Evolutionary conservation across 2,888 invertebrate species (phyloP), one percentile per base, ranked within the genome.

Genomic region (Lordiphosa fenestrarum): DNA sequence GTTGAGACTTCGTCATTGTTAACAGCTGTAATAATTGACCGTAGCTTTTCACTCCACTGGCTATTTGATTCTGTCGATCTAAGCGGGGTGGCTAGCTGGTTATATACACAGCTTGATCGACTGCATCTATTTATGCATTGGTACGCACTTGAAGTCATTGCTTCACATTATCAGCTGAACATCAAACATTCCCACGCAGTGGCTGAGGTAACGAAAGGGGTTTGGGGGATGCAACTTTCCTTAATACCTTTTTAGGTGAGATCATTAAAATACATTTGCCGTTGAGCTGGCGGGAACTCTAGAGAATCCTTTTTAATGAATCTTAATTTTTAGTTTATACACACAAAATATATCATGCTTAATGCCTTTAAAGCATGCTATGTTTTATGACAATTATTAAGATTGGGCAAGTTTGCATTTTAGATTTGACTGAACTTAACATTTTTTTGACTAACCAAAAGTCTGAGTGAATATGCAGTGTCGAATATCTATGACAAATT

Each of bases 1-100:
- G 10, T 30, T 15, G 46, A n/a, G 9, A 39, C 25, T 55, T 55
- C 10, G 10, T 10, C 30, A 21, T 37, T 51, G 25, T 30, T 33
- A 55, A 59, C 58, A 69, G 71, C 65, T 80, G 41, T 46, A 55
- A 53, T 59, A 21, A 21, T 15, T 61, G 21, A 25, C n/a, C 41
- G 52, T 19, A 67, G 54, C 47, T 41, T 35, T 47, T 38, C 19
- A 15, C 47, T 42, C 47, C 19, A 62, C 46, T 30, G 50, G 41
- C 64, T 49, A 56, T 49, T 57, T 58, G 39, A 81, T 57, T 77
- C 63, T 81, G 77, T 53, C 64, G 54, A 7, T 19, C 44, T 38
- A 3, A 35, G 44, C 41, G 33, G 41, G 10, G 13, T 37, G n/a
- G 13, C 48, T 36, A 9, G 33, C 59, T 48, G 42, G 13, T 56